phyloP scores from a whole-genome alignment of 2,888 invertebrate genomes.

The Sphinx pinastri region DNA sequence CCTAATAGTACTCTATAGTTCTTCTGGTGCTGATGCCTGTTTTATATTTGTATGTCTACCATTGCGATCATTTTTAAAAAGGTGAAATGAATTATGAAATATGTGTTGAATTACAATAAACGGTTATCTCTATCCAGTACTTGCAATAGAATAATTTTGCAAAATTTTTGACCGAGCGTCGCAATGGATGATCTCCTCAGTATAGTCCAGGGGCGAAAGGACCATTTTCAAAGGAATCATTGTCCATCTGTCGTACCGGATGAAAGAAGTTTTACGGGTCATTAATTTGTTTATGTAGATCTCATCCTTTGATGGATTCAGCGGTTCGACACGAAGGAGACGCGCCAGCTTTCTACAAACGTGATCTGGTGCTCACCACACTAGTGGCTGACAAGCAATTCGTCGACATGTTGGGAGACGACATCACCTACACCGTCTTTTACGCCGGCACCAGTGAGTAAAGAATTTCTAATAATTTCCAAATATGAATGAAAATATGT shows the following conservation, averaged over 20 bases:
- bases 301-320: conserved; percentile 89
- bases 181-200: too few relatives aligned
- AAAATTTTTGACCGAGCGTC: too few relatives aligned
- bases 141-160: too few relatives aligned
- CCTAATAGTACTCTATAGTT: neutral
- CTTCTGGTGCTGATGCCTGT: too few relatives aligned
- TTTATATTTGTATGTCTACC: too few relatives aligned
- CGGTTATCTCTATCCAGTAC: too few relatives aligned
- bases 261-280: neutral
- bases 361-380: conserved; percentile 85
- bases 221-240: neutral
- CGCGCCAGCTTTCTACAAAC: conserved; percentile 85
- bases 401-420: conserved; percentile 80
- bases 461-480: conserved; percentile 12
- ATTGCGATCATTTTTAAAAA: too few relatives aligned
- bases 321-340: conserved; percentile 86
- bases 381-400: conserved; percentile 85
- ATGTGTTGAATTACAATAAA: too few relatives aligned
- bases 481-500: conserved; percentile 5
- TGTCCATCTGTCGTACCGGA: too few relatives aligned
- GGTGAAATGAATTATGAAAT: too few relatives aligned
- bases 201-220: neutral
- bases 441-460: conserved; percentile 85
- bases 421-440: conserved; percentile 83
- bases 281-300: conserved; percentile 53